Percentiles rank a stretch among this genome's conserved stretches.
These are phyloP conservation scores for Gallinago stenura DNA, from an alignment of 2,797 vertebrate genomes.

Conservation along the genomic window DNA sequence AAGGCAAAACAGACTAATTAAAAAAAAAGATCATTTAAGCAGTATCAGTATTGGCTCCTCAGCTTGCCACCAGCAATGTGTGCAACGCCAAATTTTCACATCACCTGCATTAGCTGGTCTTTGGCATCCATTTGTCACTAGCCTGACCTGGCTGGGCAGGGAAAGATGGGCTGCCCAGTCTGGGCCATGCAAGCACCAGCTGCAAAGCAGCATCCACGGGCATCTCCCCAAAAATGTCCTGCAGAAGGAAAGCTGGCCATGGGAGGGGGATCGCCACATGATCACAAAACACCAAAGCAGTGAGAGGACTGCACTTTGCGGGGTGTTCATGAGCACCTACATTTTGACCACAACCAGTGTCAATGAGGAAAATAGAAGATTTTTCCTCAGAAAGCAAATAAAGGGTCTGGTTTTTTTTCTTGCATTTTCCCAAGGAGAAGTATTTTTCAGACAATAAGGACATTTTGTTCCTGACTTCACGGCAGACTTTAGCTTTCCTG, in stretches of 20 bases:
- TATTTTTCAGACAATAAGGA: neutral
- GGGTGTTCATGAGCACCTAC: rapidly evolving
- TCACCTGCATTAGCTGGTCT: neutral
- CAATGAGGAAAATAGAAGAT: rapidly evolving
- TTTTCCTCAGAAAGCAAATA: neutral
- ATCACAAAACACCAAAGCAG: neutral
- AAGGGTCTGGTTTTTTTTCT: neutral
- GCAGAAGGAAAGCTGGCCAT: neutral
- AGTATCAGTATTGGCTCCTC: neutral
- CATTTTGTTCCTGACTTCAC: neutral
- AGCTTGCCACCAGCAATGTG: neutral
- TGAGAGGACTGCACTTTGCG: neutral
- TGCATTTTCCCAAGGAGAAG: neutral
- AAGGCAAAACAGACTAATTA: neutral
- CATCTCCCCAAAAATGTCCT: neutral
- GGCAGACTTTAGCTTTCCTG: neutral
- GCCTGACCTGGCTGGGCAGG: rapidly evolving
- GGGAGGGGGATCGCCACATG: rapidly evolving
- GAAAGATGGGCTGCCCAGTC: neutral
- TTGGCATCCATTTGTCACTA: neutral
- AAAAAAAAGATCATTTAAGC: neutral
- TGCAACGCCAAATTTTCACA: neutral
- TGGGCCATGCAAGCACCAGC: neutral
- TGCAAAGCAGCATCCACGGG: neutral
- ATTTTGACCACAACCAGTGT: rapidly evolving